phyloP scores from a whole-genome alignment of 2,888 invertebrate species.

The Aelia acuminata region DNA sequence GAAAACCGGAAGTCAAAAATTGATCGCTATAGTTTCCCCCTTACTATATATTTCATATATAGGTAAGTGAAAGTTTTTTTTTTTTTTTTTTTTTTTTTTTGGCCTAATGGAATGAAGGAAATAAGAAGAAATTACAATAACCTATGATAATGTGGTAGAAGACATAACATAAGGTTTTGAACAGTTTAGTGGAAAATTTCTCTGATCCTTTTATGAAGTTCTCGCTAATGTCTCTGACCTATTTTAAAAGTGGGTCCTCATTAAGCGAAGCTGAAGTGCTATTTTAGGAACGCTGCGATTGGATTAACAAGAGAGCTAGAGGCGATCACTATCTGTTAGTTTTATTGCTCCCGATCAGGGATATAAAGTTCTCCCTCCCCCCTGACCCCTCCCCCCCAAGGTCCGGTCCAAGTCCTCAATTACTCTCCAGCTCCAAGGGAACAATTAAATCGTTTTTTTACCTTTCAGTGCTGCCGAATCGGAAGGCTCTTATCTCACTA shows the following conservation, averaged over 20 bases:
- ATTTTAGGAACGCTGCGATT: not conserved
- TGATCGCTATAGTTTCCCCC: no score
- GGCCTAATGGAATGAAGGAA: no score
- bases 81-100: no score
- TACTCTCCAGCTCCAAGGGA: not conserved
- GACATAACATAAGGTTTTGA: no score
- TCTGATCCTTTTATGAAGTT: not conserved
- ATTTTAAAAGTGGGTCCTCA: not conserved
- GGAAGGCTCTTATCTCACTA: not conserved
- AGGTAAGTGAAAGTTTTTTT: no score
- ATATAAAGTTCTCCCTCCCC: not conserved
- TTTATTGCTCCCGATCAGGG: not conserved
- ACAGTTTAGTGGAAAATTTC: no score
- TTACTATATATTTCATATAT: no score
- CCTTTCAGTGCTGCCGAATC: not conserved
- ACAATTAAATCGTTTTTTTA: not conserved
- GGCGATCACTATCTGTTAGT: constrained; percentile 12
- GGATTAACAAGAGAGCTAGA: not conserved
- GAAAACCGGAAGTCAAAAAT: no score
- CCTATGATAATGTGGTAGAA: no score
- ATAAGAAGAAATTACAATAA: no score
- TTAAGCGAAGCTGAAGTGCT: not conserved
- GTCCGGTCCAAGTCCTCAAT: not conserved
- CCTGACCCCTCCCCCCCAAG: no score
- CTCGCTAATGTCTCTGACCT: not conserved